Evolutionary conservation across 2,888 invertebrate genomes (phyloP), one percentile per base, ranked within the genome.

Genomic region (Leucania comma): DNA sequence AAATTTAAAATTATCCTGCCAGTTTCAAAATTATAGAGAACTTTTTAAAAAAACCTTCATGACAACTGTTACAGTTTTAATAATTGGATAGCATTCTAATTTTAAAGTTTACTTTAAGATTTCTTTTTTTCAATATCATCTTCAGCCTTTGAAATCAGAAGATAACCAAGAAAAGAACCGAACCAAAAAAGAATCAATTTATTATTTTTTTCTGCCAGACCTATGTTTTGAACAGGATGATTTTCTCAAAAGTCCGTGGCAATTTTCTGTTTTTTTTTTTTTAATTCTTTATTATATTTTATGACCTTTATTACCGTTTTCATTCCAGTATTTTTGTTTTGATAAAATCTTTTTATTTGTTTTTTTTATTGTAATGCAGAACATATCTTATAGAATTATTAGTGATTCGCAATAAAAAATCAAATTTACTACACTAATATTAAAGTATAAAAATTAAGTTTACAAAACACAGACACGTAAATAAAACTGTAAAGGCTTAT

Each of bases 401-500:
- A 3, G 20, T 29, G 22, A 14, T 42, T 51, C 14, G 17, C n/a
- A 35, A 54, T 10, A n/a, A n/a, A 54, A 54, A 10, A 32, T 12
- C 9, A 20, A 4, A 10, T 20, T 54, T 1, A 42, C 29, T 50
- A 48, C 4, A 42, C 4, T 29, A 3, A 29, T 29, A 29, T 29
- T 29, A 29, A 3, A 29, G 2, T 29, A 29, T 29, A 29, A 3
- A 3, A 29, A 4, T 24, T 10, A 61, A 56, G 42, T 32, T 48
- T 8, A 42, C 20, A 29, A 48, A 54, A n/a, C 42, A 38, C 53
- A 70, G 26, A 54, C 68, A 71, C 26, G 54, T 71, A 67, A 68
- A 67, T 61, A 69, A 76, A 58, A 68, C 53, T 69, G 42, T 68
- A 73, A 79, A 80, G 57, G 72, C 50, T 80, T 82, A 75, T 68